Evolutionary conservation across 2,797 vertebrate genomes (phyloP).

Genomic region (Bovichtus variegatus): DNA sequence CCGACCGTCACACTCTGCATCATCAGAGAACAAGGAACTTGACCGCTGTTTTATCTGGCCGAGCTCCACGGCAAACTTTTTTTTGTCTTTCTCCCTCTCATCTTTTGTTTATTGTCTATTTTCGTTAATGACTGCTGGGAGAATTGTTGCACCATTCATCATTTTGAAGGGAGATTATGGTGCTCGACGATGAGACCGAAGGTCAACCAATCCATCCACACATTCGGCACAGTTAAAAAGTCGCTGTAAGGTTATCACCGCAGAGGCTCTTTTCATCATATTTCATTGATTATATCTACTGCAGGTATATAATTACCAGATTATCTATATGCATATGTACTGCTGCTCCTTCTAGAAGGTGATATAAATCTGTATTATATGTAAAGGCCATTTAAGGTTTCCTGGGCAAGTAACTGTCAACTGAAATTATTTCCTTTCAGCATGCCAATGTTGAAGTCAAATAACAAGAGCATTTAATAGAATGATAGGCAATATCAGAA

Average conservation of each 20-base stretch:
- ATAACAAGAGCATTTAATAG: constrained; percentile 31
- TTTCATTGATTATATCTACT: constrained; percentile 5
- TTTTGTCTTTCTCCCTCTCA: background rate
- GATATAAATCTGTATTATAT: constrained; percentile 13
- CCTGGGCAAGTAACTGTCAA: constrained; percentile 3
- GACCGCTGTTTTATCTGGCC: constrained; percentile 6
- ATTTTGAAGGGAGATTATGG: constrained; percentile 52
- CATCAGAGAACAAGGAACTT: constrained; percentile 47
- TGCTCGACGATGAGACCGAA: constrained; percentile 4
- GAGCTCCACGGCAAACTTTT: background rate
- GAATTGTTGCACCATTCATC: constrained; percentile 56
- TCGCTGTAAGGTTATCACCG: background rate
- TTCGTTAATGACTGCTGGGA: constrained; percentile 39
- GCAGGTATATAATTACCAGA: constrained; percentile 15
- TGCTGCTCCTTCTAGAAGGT: constrained; percentile 5
- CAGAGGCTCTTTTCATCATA: background rate
- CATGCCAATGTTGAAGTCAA: background rate
- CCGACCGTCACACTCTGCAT: constrained; percentile 48
- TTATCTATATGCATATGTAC: constrained; percentile 14
- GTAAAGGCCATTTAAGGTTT: constrained; percentile 19
- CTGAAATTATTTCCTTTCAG: constrained; percentile 19
- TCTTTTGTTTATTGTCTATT: constrained; percentile 16
- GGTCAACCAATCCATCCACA: constrained; percentile 27
- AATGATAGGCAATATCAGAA: constrained; percentile 25
- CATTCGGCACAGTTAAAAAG: constrained; percentile 16